Base-by-base conservation (phyloP, 2,888 invertebrate species). In the Sphaerophoria rueppellii region DNA sequence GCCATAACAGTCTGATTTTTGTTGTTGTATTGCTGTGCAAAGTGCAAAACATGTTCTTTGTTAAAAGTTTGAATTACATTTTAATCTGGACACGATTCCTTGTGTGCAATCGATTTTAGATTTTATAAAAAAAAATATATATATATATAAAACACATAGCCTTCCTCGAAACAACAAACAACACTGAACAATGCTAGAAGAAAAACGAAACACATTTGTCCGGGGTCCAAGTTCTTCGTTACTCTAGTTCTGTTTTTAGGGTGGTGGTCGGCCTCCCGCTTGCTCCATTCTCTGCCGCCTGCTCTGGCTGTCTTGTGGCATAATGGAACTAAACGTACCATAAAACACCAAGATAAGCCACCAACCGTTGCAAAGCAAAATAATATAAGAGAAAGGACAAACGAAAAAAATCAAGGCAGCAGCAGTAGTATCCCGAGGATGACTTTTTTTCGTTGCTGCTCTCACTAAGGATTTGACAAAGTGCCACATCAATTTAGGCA, bases 321-420 rank as follows among this genome's bases (percentile, higher is more conserved):
- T 81, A 85, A 85, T 85, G 65, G 81, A 85, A 85, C 85, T 81
- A 81, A 85, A 77, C 85, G 85, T 85, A 85, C 81, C 81, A 85
- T 85, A 85, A 85, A 85, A 81, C 77, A 85, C 85, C 69, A 76
- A 85, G 85, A 85, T 85, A 85, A 85, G 85, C 85, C 81, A 81
- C 72, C 80, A 83, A 76, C 58, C 74, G 75, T 71, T 71, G 74
- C 67, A 67, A 58, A 65, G 70, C 63, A 69, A 65, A 65, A 70
- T 69, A 72, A 67, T 57, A 58, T 43, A 57, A 55, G 16, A 24
- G 24, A 58, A 4, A 50, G 11, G 61, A 63, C 74, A 74, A 67
- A 79, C 34, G n/a, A 55, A 43, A 67, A 34, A 40, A 67, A 67
- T 54, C 65, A 43, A 40, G 40, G 9, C 6, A 7, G 9, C 37